phyloP scores from a whole-genome alignment of 1,140 invertebrate species.

The Maconellicoccus hirsutus region DNA sequence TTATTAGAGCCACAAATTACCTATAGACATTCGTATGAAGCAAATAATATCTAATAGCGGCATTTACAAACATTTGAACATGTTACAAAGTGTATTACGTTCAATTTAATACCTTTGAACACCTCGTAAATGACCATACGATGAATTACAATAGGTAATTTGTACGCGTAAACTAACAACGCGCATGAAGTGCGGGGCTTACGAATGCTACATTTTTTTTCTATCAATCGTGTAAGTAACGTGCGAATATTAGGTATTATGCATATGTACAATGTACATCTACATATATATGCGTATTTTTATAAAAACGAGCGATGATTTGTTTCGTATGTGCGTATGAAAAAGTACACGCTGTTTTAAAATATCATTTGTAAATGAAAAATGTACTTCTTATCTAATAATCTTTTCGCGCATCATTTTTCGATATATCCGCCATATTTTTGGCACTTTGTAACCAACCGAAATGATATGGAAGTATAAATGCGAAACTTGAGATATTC shows the following conservation, averaged over 20 bases:
- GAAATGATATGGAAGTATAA: not conserved
- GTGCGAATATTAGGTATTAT: no score
- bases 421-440: not conserved
- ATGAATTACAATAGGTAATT: not conserved
- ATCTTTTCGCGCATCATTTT: not conserved
- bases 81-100: not conserved
- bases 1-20: not conserved
- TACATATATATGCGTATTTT: no score
- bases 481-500: not conserved
- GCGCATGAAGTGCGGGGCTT: no score
- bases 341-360: no score
- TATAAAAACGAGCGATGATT: no score
- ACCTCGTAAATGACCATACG: not conserved
- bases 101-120: not conserved
- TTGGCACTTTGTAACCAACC: not conserved
- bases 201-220: no score
- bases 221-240: no score
- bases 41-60: not conserved
- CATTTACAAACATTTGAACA: constrained; percentile 4
- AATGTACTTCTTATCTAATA: not conserved
- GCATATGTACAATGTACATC: no score
- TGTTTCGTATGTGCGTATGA: no score
- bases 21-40: not conserved
- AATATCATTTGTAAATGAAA: no score
- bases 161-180: not conserved